Evolutionary conservation across 2,113 vertebrate species (phyloP).

Genomic region (Cyprinus carpio): DNA sequence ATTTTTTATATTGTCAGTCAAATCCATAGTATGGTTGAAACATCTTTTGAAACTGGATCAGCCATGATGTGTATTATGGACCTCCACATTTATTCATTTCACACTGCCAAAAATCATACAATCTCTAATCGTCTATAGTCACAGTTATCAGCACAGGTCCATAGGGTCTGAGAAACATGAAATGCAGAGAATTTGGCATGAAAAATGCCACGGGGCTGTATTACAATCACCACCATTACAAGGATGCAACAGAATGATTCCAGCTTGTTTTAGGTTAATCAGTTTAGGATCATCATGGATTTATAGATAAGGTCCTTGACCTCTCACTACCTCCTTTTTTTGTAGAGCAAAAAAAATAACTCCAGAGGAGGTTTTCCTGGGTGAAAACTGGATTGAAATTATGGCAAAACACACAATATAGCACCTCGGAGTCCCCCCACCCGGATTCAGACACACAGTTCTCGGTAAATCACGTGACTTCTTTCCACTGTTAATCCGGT

Average conservation of each 20-base stretch:
- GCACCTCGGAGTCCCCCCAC: background rate
- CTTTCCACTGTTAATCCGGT: slow-evolving; percentile 8
- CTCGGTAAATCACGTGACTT: slow-evolving; percentile 13
- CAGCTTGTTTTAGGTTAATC: slow-evolving; percentile 2
- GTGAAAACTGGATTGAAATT: background rate
- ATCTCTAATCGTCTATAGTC: background rate
- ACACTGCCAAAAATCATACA: background rate
- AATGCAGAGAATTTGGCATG: slow-evolving; percentile 9
- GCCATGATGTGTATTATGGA: background rate
- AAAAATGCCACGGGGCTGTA: slow-evolving; percentile 4
- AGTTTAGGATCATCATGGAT: background rate
- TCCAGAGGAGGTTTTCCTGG: background rate
- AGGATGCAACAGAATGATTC: slow-evolving; percentile 14
- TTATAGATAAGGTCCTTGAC: slow-evolving; percentile 5
- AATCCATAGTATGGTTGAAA: background rate
- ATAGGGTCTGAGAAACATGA: background rate
- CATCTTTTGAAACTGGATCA: background rate
- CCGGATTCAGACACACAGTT: background rate
- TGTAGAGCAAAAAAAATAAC: background rate
- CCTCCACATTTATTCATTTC: background rate
- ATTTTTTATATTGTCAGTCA: background rate
- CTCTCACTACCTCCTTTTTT: background rate
- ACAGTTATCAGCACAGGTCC: background rate
- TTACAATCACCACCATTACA: background rate
- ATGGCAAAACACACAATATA: background rate